Evolutionary conservation across 2,113 vertebrate genomes (phyloP).

Genomic region (Pavo muticus): DNA sequence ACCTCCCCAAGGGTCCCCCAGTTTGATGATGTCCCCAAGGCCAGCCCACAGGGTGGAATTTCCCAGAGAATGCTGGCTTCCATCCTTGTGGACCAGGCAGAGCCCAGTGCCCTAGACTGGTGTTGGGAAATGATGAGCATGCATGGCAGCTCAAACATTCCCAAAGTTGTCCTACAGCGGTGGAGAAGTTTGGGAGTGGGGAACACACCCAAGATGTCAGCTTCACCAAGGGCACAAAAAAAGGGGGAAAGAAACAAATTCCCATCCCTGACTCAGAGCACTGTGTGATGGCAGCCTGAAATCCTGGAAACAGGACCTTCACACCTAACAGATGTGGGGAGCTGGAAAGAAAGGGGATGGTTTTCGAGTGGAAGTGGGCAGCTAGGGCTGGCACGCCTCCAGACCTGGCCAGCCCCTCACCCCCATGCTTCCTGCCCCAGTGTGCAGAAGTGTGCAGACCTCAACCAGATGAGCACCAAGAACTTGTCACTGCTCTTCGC

Average conservation of each 20-base stretch:
- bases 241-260: not conserved
- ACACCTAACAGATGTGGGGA: not conserved
- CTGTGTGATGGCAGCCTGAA: not conserved
- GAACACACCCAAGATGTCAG: not conserved
- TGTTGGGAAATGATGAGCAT: not conserved
- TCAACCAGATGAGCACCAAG: constrained; percentile 99
- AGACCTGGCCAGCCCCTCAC: not conserved
- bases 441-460: constrained; percentile 93
- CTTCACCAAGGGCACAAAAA: not conserved
- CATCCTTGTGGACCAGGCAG: rapidly evolving
- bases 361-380: not conserved
- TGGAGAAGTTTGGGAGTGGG: not conserved
- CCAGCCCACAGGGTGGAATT: not conserved
- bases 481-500: constrained; percentile 95
- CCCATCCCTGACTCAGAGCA: not conserved
- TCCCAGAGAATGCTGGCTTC: not conserved
- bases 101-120: not conserved
- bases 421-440: constrained; percentile 64
- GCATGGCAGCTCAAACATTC: not conserved
- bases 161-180: not conserved
- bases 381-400: not conserved
- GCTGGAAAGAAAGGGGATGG: rapidly evolving
- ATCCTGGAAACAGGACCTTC: not conserved
- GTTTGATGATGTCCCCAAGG: rapidly evolving
- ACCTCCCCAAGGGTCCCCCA: rapidly evolving